phyloP scores from a whole-genome alignment of 2,113 vertebrate species.

The Mellivora capensis region DNA sequence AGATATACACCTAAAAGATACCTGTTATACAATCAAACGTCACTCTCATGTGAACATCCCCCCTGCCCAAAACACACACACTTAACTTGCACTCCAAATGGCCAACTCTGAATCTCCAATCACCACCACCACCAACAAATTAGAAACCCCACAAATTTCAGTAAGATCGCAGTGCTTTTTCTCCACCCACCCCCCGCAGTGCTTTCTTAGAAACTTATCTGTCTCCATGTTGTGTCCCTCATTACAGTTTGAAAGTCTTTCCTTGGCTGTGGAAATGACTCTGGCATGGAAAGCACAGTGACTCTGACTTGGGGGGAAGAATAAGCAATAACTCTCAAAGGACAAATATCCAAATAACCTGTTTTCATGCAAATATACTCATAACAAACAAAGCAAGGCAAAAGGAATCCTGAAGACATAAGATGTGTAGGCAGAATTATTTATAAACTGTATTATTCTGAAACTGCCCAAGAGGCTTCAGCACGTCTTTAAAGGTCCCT shows the following conservation, averaged over 20 bases:
- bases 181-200: no score
- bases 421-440: constrained; percentile 61
- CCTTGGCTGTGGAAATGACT: not conserved
- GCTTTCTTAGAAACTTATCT: constrained; percentile 11
- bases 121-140: not conserved
- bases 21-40: not conserved
- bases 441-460: constrained; percentile 54
- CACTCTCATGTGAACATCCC: not conserved
- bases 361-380: constrained; percentile 47
- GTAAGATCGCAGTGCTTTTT: not conserved
- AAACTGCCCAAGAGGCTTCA: constrained; percentile 56
- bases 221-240: not conserved
- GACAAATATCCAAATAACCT: constrained; percentile 36
- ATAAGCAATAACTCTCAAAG: constrained; percentile 25
- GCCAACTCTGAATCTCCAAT: not conserved
- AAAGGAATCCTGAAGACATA: constrained; percentile 41
- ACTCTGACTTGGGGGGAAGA: not conserved
- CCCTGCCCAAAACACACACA: not conserved
- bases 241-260: not conserved
- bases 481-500: constrained; percentile 54
- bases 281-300: accelerated
- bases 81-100: not conserved
- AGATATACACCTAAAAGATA: no score
- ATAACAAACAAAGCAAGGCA: not conserved
- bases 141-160: not conserved